Conservation (phyloP, 2,888 invertebrate species). For the Protodeltote pygarga region DNA sequence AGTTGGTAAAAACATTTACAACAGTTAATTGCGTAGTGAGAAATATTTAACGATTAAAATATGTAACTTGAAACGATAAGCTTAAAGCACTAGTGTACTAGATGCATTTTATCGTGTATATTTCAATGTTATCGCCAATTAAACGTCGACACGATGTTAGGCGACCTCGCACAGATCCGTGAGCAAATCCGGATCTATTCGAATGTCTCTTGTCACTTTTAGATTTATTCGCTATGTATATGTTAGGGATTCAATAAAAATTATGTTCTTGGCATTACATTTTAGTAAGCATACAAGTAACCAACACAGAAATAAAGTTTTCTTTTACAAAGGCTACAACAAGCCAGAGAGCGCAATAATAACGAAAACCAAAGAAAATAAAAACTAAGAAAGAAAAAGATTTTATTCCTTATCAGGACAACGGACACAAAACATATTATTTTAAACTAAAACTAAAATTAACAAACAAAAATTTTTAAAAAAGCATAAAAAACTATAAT, state of each 20-base stretch:
- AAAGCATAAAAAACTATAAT: too few relatives aligned
- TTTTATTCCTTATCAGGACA: too few relatives aligned
- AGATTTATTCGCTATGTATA: constrained; percentile 39
- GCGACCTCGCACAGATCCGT: constrained; percentile 66
- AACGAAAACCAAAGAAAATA: too few relatives aligned
- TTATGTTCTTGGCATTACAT: constrained; percentile 26
- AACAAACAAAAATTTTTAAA: too few relatives aligned
- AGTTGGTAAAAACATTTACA: constrained; percentile 22
- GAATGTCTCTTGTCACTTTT: constrained; percentile 49
- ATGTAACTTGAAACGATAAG: constrained; percentile 28
- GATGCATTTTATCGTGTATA: constrained; percentile 45
- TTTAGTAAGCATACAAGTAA: constrained; percentile 24
- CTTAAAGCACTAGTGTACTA: constrained; percentile 26
- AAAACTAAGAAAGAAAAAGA: too few relatives aligned
- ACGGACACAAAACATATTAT: too few relatives aligned
- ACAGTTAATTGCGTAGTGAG: constrained; percentile 27
- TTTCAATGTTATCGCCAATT: constrained; percentile 49
- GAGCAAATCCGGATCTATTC: constrained; percentile 57
- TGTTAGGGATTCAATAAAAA: constrained; percentile 26
- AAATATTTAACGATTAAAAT: constrained; percentile 27
- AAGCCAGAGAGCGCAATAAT: too few relatives aligned
- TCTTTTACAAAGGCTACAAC: too few relatives aligned
- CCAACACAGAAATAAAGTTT: too few relatives aligned
- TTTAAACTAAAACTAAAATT: too few relatives aligned
- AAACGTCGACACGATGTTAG: constrained; percentile 48